Conservation (phyloP, 2,888 invertebrate genomes). For the Euspilapteryx auroguttella region DNA sequence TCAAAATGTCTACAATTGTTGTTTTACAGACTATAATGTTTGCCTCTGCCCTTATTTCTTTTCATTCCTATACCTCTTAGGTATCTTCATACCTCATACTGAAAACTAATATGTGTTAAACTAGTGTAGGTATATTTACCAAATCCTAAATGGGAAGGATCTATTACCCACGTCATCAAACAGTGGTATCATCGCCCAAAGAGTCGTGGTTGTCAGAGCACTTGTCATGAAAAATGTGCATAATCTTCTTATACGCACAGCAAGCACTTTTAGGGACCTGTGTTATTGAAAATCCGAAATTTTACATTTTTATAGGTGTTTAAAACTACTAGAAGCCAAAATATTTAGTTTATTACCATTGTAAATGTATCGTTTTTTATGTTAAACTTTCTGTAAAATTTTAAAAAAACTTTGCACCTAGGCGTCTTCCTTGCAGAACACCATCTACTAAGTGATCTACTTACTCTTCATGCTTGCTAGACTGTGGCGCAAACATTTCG, state of each 20-base stretch:
- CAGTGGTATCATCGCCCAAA: conserved; percentile 38
- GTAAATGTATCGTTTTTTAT: too few relatives aligned
- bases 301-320: too few relatives aligned
- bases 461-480: conserved; percentile 24
- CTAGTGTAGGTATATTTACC: too few relatives aligned
- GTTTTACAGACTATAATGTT: neutral
- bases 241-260: conserved; percentile 21
- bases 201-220: conserved; percentile 24
- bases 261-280: conserved; percentile 21
- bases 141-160: conserved; percentile 38
- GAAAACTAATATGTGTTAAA: neutral
- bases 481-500: conserved; percentile 20
- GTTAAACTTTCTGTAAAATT: too few relatives aligned
- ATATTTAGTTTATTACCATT: too few relatives aligned
- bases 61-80: too few relatives aligned
- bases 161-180: conserved; percentile 22
- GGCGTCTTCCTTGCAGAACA: too few relatives aligned
- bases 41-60: too few relatives aligned
- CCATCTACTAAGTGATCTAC: too few relatives aligned
- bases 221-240: conserved; percentile 28
- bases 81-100: neutral
- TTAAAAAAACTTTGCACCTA: too few relatives aligned
- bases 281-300: too few relatives aligned
- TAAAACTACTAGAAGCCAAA: too few relatives aligned
- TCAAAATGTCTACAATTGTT: neutral